Percentiles rank a stretch among this genome's conserved stretches.
Conservation (phyloP, 1,140 invertebrate species). For the Mamestra configurata region DNA sequence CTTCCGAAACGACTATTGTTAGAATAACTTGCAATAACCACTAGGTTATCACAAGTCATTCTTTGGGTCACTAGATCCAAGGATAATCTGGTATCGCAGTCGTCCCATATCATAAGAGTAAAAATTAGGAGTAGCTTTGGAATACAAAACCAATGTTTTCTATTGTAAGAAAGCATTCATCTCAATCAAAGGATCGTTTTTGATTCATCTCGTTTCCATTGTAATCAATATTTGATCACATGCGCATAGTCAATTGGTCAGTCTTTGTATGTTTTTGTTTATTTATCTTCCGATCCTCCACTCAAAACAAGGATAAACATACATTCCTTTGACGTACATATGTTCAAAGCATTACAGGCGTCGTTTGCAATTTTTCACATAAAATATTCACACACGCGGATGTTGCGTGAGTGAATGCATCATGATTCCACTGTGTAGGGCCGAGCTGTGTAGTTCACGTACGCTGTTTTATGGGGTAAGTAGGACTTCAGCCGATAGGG, state of each 20-base stretch:
- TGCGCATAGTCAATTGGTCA: neutral
- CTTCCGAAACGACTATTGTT: neutral
- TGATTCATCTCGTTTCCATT: too few relatives aligned
- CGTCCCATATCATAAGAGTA: too few relatives aligned
- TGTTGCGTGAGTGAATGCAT: slow-evolving; percentile 52
- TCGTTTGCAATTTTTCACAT: slow-evolving; percentile 69
- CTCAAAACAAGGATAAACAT: slow-evolving; percentile 7
- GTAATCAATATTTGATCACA: too few relatives aligned
- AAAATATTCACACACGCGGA: slow-evolving; percentile 68
- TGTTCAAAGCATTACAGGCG: slow-evolving; percentile 31
- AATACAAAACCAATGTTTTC: too few relatives aligned
- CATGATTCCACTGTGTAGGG: slow-evolving; percentile 18
- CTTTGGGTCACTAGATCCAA: too few relatives aligned
- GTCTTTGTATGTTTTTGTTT: neutral
- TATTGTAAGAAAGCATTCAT: too few relatives aligned
- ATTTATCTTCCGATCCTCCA: neutral
- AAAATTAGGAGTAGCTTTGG: too few relatives aligned
- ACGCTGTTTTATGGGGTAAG: slow-evolving; percentile 28
- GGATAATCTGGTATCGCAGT: too few relatives aligned
- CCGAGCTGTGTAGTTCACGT: slow-evolving; percentile 5
- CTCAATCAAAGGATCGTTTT: too few relatives aligned
- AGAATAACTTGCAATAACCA: neutral
- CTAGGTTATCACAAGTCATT: too few relatives aligned
- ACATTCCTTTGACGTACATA: slow-evolving; percentile 34
- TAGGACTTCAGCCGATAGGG: slow-evolving; percentile 20